Conservation (phyloP, 1,140 invertebrate species). For the Pinna nobilis region DNA sequence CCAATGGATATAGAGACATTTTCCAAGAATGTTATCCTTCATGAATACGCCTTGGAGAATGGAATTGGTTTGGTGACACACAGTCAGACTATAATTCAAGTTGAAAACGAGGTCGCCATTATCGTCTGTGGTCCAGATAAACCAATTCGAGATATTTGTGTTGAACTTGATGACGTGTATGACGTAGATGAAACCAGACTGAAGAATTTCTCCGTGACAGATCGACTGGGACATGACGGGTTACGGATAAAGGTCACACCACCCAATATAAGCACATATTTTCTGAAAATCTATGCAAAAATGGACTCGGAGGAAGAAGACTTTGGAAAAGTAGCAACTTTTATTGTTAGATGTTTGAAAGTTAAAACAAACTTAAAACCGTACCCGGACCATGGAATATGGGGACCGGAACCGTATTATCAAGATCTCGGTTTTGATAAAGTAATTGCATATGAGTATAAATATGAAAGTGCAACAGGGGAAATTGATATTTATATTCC, state of each 20-base stretch:
- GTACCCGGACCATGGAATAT: conserved; percentile 4
- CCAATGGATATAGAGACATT: conserved; percentile 21
- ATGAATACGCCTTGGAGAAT: conserved; percentile 18
- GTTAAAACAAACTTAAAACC: not conserved
- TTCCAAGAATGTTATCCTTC: conserved; percentile 1
- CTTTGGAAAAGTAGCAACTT: conserved; percentile 19
- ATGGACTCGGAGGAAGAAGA: conserved; percentile 11
- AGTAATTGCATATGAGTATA: conserved; percentile 7
- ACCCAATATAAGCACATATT: not conserved
- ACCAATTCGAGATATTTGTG: not conserved
- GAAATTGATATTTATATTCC: conserved; percentile 9
- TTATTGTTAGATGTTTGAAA: conserved; percentile 9
- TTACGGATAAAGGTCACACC: conserved; percentile 2
- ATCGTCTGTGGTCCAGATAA: conserved; percentile 1
- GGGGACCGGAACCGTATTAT: conserved; percentile 17
- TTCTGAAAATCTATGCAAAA: conserved; percentile 9
- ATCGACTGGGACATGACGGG: conserved; percentile 9
- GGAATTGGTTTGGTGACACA: conserved; percentile 10
- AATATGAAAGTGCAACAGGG: not conserved
- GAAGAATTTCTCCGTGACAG: conserved; percentile 1
- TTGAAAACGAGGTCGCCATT: not conserved
- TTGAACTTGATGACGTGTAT: conserved; percentile 9
- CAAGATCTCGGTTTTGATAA: conserved; percentile 11
- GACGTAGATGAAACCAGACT: not conserved
- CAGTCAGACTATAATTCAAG: conserved; percentile 11